Percentiles rank a stretch among this genome's conserved stretches.
Evolutionary conservation across 1,140 invertebrate genomes (phyloP).

Genomic region (Eubasilissa regina): DNA sequence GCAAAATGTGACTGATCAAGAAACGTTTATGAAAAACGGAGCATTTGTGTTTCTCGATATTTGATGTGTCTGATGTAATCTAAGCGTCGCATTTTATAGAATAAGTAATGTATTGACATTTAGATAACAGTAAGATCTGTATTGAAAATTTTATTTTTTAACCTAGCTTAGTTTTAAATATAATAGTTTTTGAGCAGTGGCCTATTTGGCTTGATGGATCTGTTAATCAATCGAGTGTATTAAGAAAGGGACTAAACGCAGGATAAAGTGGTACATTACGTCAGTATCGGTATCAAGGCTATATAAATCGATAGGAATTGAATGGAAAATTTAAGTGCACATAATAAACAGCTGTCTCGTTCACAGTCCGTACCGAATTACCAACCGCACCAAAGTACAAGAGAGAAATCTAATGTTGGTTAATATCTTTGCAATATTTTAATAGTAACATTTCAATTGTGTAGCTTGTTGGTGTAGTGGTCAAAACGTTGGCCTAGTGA

Average conservation of each 20-base stretch:
- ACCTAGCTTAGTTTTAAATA: too few relatives aligned
- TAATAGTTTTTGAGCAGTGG: not conserved
- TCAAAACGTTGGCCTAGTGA: too few relatives aligned
- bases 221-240: not conserved
- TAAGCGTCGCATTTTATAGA: too few relatives aligned
- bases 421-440: not conserved
- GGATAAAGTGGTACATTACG: not conserved
- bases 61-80: too few relatives aligned
- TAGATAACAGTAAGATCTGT: too few relatives aligned
- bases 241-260: not conserved
- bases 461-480: too few relatives aligned
- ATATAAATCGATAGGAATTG: constrained; percentile 27
- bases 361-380: not conserved
- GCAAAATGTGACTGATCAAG: too few relatives aligned
- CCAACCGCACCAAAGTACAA: not conserved
- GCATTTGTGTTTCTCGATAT: too few relatives aligned
- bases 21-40: too few relatives aligned
- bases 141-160: too few relatives aligned
- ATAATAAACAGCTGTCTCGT: not conserved
- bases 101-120: too few relatives aligned
- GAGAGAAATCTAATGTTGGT: not conserved
- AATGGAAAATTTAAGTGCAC: constrained; percentile 27
- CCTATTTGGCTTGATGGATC: not conserved
- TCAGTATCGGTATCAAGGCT: constrained; percentile 9
- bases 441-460: not conserved